A percentile compares a stretch with the other conserved stretches of the same genome.
These are phyloP conservation scores for Numida meleagris DNA, from an alignment of 2,113 vertebrate species.

Conservation along the genomic window DNA sequence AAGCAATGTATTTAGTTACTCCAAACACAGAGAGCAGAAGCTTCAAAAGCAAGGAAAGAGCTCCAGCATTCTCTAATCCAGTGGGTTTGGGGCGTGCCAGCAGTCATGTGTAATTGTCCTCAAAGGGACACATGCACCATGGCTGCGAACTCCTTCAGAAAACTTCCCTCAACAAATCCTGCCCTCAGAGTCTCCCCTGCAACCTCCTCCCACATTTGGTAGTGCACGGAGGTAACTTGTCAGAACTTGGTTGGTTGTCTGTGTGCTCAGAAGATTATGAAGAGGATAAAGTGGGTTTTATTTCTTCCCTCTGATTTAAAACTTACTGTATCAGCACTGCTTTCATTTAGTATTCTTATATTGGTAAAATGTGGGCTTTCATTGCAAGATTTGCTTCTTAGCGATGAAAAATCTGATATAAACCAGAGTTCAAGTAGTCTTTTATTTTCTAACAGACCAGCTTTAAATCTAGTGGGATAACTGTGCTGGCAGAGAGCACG, in stretches of 20 bases:
- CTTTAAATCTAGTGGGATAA: not conserved
- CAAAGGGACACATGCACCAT: not conserved
- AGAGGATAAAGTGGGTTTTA: not conserved
- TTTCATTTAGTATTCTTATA: not conserved
- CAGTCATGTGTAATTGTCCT: not conserved
- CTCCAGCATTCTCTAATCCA: not conserved
- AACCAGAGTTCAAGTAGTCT: not conserved
- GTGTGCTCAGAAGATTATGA: not conserved
- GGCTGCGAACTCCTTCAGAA: not conserved
- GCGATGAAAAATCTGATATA: not conserved
- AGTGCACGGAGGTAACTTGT: not conserved
- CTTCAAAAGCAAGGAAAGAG: not conserved
- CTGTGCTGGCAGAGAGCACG: not conserved
- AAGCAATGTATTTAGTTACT: not conserved
- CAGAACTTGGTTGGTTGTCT: not conserved
- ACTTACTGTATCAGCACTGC: not conserved
- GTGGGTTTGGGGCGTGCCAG: fast-evolving
- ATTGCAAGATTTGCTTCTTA: not conserved
- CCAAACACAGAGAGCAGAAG: not conserved
- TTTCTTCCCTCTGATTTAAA: not conserved
- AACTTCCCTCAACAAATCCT: not conserved
- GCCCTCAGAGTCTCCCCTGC: not conserved
- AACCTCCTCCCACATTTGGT: not conserved
- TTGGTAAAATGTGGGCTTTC: not conserved
- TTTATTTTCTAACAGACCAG: not conserved